Conservation (phyloP, 2,888 invertebrate genomes). For the Aphodius sticticus region DNA sequence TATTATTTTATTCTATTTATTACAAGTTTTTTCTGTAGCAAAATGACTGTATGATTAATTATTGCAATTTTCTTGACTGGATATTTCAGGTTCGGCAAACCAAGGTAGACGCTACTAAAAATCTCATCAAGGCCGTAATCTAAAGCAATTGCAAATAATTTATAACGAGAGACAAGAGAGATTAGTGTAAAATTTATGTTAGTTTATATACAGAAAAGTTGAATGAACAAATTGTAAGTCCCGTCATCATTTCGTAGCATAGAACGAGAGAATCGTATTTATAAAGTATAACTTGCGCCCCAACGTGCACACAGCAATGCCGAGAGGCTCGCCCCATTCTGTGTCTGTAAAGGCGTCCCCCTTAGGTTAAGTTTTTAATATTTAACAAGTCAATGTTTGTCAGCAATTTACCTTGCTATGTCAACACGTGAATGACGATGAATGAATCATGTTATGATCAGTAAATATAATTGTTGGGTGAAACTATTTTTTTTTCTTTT, state of each 20-base stretch:
- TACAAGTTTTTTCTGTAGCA: constrained; percentile 30
- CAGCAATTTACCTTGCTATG: background rate
- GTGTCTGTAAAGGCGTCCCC: background rate
- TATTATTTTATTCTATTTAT: constrained; percentile 23
- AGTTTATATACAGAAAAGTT: background rate
- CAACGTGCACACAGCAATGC: background rate
- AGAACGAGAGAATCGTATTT: background rate
- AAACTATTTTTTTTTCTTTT: background rate
- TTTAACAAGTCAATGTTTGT: background rate
- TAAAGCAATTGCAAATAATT: constrained; percentile 14
- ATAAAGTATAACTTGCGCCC: background rate
- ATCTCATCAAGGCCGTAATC: constrained; percentile 35
- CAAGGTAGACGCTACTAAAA: constrained; percentile 40
- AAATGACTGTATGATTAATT: constrained; percentile 33
- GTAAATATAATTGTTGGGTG: background rate
- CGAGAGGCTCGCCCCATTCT: background rate
- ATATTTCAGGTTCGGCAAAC: constrained; percentile 39
- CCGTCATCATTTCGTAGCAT: background rate
- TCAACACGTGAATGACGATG: background rate
- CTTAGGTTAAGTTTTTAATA: background rate
- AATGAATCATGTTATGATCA: background rate
- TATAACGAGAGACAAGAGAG: background rate
- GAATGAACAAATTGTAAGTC: background rate
- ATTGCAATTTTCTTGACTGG: constrained; percentile 34
- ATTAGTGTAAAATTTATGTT: background rate